Conservation (phyloP, 2,113 vertebrate genomes). For the Psettodes erumei region DNA sequence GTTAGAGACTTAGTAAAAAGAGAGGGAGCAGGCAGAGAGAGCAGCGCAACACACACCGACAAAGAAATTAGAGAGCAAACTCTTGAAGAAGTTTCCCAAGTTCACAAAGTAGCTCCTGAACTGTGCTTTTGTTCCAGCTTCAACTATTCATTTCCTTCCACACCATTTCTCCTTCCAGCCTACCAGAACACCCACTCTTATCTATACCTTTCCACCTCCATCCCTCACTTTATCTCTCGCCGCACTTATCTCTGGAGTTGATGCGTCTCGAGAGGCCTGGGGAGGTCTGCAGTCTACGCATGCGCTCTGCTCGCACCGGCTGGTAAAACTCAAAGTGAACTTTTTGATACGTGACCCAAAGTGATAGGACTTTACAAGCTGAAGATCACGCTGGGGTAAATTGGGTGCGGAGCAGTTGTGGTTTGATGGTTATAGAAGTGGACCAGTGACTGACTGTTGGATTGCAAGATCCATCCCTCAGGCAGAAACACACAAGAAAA, state of each 20-base stretch:
- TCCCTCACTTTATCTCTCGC: slow-evolving; percentile 40
- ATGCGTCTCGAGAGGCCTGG: slow-evolving; percentile 25
- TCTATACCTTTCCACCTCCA: slow-evolving; percentile 56
- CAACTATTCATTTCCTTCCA: slow-evolving; percentile 53
- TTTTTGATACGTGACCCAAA: slow-evolving; percentile 41
- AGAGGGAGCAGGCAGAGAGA: slow-evolving; percentile 2
- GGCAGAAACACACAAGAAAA: slow-evolving; percentile 39
- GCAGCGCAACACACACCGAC: slow-evolving; percentile 1
- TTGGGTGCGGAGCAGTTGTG: slow-evolving; percentile 41
- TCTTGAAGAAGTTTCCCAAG: slow-evolving; percentile 58
- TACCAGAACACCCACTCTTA: slow-evolving; percentile 49
- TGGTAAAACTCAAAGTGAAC: slow-evolving; percentile 46
- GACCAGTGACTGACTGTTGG: slow-evolving; percentile 57
- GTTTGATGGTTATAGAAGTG: slow-evolving; percentile 62
- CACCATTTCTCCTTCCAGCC: slow-evolving; percentile 45
- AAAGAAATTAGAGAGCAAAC: slow-evolving; percentile 45
- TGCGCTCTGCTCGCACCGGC: slow-evolving; percentile 20
- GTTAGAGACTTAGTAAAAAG: not conserved
- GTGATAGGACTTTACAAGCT: slow-evolving; percentile 43
- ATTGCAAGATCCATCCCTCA: slow-evolving; percentile 50
- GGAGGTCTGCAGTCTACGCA: slow-evolving; percentile 32
- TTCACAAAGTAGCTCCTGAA: slow-evolving; percentile 53
- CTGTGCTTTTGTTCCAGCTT: slow-evolving; percentile 59
- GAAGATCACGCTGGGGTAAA: slow-evolving; percentile 43
- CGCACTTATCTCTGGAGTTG: slow-evolving; percentile 45